These are phyloP conservation scores for Telmatochromis sp. DNA, from an alignment of 2,113 vertebrate genomes.

Conservation along the genomic window DNA sequence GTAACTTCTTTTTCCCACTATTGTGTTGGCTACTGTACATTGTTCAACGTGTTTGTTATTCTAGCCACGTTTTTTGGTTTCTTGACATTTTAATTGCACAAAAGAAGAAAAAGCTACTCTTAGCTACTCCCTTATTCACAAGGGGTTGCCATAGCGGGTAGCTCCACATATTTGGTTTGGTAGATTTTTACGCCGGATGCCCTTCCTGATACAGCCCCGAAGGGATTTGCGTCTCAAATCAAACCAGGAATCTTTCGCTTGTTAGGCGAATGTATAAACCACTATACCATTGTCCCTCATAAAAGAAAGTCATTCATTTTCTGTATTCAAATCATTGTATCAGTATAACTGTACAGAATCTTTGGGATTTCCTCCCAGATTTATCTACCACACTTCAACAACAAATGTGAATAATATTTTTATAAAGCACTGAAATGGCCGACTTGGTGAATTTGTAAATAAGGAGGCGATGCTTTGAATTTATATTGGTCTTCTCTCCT, in stretches of 20 bases:
- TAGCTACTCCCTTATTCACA: not conserved
- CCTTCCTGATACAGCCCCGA: not conserved
- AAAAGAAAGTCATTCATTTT: not conserved
- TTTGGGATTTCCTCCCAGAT: slow-evolving; percentile 49
- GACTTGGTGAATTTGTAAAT: slow-evolving; percentile 86
- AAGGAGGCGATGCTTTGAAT: slow-evolving; percentile 69
- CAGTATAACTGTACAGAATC: slow-evolving; percentile 58
- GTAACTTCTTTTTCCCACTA: not conserved
- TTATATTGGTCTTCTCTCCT: slow-evolving; percentile 43
- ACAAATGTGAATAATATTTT: slow-evolving; percentile 99
- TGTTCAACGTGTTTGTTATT: not conserved
- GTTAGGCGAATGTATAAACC: not conserved
- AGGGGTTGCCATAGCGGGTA: not conserved
- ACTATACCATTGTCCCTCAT: not conserved
- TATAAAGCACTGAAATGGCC: slow-evolving; percentile 88
- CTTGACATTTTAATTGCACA: slow-evolving; percentile 42
- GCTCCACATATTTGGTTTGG: not conserved
- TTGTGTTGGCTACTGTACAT: not conserved
- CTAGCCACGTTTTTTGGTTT: not conserved
- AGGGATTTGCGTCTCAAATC: not conserved
- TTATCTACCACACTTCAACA: slow-evolving; percentile 80
- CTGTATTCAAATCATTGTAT: slow-evolving; percentile 24
- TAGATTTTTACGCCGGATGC: not conserved
- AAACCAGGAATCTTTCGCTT: not conserved
- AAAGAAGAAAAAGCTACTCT: not conserved